phyloP scores from a whole-genome alignment of 2,797 vertebrate species.

The Brachyalestes nurse region DNA sequence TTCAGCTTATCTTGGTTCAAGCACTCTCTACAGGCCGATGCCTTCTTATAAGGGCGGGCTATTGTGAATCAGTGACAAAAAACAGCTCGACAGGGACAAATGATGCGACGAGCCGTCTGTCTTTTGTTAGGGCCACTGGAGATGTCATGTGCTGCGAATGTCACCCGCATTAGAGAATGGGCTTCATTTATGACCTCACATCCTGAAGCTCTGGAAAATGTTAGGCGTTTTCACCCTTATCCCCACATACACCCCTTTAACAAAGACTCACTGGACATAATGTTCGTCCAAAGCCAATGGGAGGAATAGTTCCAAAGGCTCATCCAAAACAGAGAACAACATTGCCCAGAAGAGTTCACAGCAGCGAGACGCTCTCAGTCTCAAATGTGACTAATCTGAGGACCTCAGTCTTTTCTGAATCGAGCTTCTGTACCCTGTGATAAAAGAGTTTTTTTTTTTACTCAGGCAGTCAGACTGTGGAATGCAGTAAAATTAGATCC shows the following conservation, averaged over 20 bases:
- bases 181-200: constrained; percentile 60
- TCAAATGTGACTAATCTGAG: background rate
- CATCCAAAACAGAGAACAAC: constrained; percentile 7
- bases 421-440: background rate
- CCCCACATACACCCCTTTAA: constrained; percentile 14
- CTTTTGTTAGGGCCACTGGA: constrained; percentile 37
- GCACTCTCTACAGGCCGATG: background rate
- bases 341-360: background rate
- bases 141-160: constrained; percentile 53
- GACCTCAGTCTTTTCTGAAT: background rate
- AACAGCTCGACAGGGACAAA: constrained; percentile 29
- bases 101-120: constrained; percentile 16
- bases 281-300: constrained; percentile 31
- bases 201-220: constrained; percentile 61
- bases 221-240: constrained; percentile 36
- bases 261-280: constrained; percentile 37
- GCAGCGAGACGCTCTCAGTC: background rate
- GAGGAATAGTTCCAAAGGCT: background rate
- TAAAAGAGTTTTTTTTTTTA: background rate
- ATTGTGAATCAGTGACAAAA: constrained; percentile 12
- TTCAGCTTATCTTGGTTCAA: background rate
- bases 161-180: constrained; percentile 52
- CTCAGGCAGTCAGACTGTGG: constrained; percentile 19
- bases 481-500: constrained; percentile 42
- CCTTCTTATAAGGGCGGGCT: background rate